Base-by-base conservation (phyloP, 2,888 invertebrate genomes). In the Drosophila colorata region DNA sequence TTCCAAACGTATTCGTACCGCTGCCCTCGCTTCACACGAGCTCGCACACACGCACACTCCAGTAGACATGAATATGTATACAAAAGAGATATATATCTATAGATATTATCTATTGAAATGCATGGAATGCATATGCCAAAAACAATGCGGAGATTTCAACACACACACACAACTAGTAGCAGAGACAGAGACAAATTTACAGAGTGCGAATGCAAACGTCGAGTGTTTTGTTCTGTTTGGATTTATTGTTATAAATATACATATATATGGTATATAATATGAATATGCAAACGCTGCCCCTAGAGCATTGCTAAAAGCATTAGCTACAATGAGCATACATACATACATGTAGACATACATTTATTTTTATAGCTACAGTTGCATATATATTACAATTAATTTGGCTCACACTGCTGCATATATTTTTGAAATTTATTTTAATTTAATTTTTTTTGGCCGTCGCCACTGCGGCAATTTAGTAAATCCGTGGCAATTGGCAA, bases 401-500 rank as follows among this genome's bases (percentile, higher is more conserved):
- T 89, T 89, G 87, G 88, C 88, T 85, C 87, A 83, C 78, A 65
- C 58, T 61, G 60, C 46, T 43, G 61, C 68, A 47, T 33, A 16
- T 35, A 38, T 35, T 25, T 41, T 18, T 28, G 25, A 14, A 23
- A 48, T 33, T 41, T 31, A 4, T 38, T 31, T 20, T 31, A 18
- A 59, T 59, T 53, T 68, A 31, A 9, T 31, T 33, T 53, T 68
- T 56, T 71, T 63, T 37, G 16, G 16, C 16, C 41, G 59, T 78
- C 49, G 86, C 74, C 78, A 85, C 33, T 69, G 78, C 85, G 64
- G 84, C 84, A 88, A 85, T 89, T 80, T 87, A 77, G 67, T 84
- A 85, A 88, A 85, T 87, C 89, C 85, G 90, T 80, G 70, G 74
- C 89, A 88, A 86, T 85, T 85, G 90, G 84, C 85, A 85, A 85